Evolutionary conservation across 2,113 vertebrate species (phyloP).

Genomic region (Semicossyphus pulcher): DNA sequence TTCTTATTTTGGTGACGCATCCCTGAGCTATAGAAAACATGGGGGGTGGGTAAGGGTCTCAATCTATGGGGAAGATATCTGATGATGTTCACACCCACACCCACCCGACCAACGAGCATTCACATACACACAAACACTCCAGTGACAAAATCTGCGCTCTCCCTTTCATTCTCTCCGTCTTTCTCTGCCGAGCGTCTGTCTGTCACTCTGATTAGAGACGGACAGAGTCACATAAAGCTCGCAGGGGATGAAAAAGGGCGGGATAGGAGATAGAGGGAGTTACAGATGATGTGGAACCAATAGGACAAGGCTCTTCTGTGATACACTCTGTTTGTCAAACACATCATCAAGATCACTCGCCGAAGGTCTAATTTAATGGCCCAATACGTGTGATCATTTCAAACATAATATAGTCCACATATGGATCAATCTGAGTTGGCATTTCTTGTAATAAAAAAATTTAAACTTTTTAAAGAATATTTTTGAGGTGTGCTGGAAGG

Average conservation of each 20-base stretch:
- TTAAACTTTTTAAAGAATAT: too few species aligned
- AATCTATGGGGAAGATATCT: constrained; percentile 44
- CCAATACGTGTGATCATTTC: constrained; percentile 6
- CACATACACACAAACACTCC: constrained; percentile 62
- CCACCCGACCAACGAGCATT: constrained; percentile 55
- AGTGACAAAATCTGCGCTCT: constrained; percentile 69
- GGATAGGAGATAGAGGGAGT: constrained; percentile 64
- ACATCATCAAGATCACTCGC: constrained; percentile 45
- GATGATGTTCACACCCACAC: constrained; percentile 50
- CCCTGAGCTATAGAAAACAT: constrained; percentile 17
- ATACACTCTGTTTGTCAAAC: constrained; percentile 55
- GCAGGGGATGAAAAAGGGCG: constrained; percentile 69
- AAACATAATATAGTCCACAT: too few species aligned
- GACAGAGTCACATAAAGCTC: constrained; percentile 68
- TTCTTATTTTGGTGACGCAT: constrained; percentile 25
- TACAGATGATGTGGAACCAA: constrained; percentile 72
- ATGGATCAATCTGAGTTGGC: too few species aligned
- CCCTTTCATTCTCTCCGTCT: constrained; percentile 74
- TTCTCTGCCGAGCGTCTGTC: constrained; percentile 79
- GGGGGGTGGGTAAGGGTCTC: constrained; percentile 39
- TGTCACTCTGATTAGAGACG: constrained; percentile 81
- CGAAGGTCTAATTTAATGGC: constrained; percentile 10
- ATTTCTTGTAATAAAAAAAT: too few species aligned
- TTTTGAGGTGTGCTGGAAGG: too few species aligned
- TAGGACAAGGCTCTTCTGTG: constrained; percentile 71